Percentiles rank a stretch among this genome's conserved stretches.
Evolutionary conservation across 2,797 vertebrate species (phyloP).

Genomic region (Liasis olivaceus): DNA sequence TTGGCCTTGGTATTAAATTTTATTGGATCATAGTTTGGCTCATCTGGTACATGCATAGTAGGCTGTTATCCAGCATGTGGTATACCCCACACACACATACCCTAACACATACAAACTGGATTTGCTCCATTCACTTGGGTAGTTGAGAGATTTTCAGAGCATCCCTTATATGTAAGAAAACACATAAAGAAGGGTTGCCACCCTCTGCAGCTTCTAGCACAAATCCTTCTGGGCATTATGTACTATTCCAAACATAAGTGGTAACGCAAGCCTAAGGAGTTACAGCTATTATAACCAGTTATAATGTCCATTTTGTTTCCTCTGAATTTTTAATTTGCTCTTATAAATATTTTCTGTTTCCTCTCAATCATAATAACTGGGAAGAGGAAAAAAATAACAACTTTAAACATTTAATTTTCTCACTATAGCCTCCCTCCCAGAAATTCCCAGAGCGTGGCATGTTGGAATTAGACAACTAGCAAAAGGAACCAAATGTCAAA

Average conservation of each 20-base stretch:
- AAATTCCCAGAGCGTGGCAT: neutral
- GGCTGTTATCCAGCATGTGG: neutral
- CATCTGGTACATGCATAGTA: neutral
- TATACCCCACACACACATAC: neutral
- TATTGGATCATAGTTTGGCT: neutral
- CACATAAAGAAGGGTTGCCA: neutral
- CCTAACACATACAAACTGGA: neutral
- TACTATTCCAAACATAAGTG: neutral
- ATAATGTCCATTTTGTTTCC: neutral
- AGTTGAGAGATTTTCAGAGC: neutral
- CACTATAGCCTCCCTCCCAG: neutral
- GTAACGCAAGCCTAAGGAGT: neutral
- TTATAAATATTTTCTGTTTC: neutral
- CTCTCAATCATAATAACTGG: neutral
- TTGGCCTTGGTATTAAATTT: neutral
- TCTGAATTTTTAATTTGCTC: neutral
- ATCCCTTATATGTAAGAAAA: neutral
- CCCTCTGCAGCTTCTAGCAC: neutral
- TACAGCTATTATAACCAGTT: neutral
- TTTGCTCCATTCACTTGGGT: neutral
- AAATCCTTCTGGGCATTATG: neutral
- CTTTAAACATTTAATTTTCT: neutral
- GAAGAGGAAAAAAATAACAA: neutral
- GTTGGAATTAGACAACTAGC: neutral
- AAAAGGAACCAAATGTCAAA: conserved; percentile 10